phyloP scores from a whole-genome alignment of 2,113 vertebrate genomes.

The Triplophysa siluroides region DNA sequence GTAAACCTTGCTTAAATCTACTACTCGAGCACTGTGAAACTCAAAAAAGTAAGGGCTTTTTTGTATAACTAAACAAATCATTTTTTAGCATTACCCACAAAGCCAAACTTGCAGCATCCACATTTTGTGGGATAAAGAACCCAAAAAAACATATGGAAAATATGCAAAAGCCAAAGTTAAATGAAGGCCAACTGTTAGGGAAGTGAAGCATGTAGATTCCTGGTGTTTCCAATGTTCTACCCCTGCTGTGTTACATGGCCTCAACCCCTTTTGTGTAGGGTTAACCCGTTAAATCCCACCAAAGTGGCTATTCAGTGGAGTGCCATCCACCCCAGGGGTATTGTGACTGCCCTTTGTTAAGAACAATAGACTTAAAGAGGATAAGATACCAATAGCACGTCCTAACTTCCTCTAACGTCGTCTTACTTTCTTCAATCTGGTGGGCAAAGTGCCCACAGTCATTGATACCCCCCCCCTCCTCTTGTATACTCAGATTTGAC shows the following conservation, averaged over 20 bases:
- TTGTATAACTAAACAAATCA: background rate
- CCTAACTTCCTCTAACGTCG: constrained; percentile 42
- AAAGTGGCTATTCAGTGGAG: constrained; percentile 52
- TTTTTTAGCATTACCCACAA: background rate
- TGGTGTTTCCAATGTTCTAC: constrained; percentile 43
- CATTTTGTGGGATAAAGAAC: background rate
- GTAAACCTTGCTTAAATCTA: constrained; percentile 1
- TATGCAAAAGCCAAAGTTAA: constrained; percentile 19
- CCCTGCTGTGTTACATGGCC: constrained; percentile 52
- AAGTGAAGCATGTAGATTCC: constrained; percentile 26
- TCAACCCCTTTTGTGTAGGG: constrained; percentile 47
- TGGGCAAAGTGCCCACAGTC: constrained; percentile 6
- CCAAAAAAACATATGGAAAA: background rate
- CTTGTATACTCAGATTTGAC: background rate
- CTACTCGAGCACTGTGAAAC: background rate
- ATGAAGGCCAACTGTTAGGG: constrained; percentile 6
- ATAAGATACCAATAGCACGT: constrained; percentile 54
- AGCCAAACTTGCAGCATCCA: constrained; percentile 10
- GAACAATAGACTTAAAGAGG: constrained; percentile 53
- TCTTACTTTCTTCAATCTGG: constrained; percentile 28
- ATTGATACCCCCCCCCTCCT: constrained; percentile 3
- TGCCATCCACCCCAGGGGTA: constrained; percentile 52
- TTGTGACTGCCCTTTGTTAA: constrained; percentile 54
- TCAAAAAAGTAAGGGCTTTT: background rate
- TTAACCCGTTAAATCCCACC: constrained; percentile 59